Evolutionary conservation across 2,888 invertebrate genomes (phyloP).

Genomic region (Branchipolynoe longqiensis): DNA sequence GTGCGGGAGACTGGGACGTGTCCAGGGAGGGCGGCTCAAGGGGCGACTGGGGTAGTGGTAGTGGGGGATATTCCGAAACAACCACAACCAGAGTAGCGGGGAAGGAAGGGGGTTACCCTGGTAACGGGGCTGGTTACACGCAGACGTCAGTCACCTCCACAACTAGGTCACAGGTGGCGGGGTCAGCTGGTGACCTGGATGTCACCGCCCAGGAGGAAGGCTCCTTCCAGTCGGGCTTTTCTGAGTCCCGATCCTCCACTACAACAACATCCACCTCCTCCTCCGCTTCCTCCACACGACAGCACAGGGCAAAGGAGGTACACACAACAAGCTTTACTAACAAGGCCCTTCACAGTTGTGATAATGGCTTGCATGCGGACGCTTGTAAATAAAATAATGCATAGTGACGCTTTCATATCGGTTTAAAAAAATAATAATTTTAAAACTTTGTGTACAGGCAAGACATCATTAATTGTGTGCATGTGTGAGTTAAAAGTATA

Average conservation of each 20-base stretch:
- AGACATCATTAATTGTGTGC: no score
- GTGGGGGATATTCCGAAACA: slow-evolving; percentile 1
- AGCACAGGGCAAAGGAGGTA: slow-evolving; percentile 28
- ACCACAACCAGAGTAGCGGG: not conserved
- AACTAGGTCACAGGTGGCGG: not conserved
- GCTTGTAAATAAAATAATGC: not conserved
- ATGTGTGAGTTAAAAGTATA: no score
- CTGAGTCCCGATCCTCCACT: slow-evolving; percentile 5
- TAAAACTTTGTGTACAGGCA: no score
- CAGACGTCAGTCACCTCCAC: slow-evolving; percentile 30
- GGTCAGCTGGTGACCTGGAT: slow-evolving; percentile 1
- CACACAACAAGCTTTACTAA: slow-evolving; percentile 16
- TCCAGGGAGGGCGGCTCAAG: not conserved
- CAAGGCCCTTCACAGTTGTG: no score
- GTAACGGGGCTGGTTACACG: slow-evolving; percentile 32
- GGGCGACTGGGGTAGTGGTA: no score
- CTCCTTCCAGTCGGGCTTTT: slow-evolving; percentile 48
- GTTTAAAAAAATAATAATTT: not conserved
- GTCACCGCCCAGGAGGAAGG: slow-evolving; percentile 31
- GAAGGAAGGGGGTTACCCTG: not conserved
- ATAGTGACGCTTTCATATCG: not conserved
- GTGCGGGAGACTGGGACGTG: not conserved
- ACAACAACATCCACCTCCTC: no score
- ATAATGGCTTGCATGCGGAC: slow-evolving; percentile 8
- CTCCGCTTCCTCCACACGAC: no score